Base-by-base conservation (phyloP, 2,888 invertebrate species). In the Ptychoptera albimana region DNA sequence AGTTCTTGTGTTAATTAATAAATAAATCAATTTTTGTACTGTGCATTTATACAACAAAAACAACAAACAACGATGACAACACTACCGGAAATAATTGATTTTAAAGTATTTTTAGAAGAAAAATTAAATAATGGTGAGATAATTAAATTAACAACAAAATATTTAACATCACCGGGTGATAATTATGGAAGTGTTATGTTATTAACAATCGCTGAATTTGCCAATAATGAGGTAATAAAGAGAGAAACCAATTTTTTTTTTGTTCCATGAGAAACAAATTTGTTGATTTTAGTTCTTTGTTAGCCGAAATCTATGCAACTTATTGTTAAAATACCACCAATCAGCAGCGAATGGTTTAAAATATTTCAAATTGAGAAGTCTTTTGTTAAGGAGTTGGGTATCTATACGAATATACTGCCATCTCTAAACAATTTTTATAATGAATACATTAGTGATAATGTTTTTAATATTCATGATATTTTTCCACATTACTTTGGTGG, bases 121-220 rank as follows among this genome's bases (percentile, higher is more conserved):
- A 47, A 58, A 45, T 48, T 62, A 16, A 51, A 56, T 9, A 57
- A 56, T 8, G 51, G 48, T 1, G 55, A 53, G 46, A 51, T 72
- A 2, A 45, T 64, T 2, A 58, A 66, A 1, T 64, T 68, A 46
- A 55, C 57, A 12, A 61, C 60, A 9, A 58, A 58, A 12, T 59
- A 59, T 47, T 55, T 71, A n/a, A 72, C 71, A 9, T 67, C 67
- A 13, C 67, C 70, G 0, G 76, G 76, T 1, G 76, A 77, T 52
- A 76, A 77, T 54, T 77, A 75, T 54, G 75, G 75, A 2, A 75
- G 76, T 50, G 61, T 72, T 1, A 75, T 77, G 60, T 52, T 75
- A 1, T 63, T 65, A 1, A 52, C 65, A 3, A 50, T 51, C 23
- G 58, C 67, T 1, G 60, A 57, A 46, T 51, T 70, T 9, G 56